Conservation (phyloP, 2,113 vertebrate genomes). For the Brachypodius melanocephalos region DNA sequence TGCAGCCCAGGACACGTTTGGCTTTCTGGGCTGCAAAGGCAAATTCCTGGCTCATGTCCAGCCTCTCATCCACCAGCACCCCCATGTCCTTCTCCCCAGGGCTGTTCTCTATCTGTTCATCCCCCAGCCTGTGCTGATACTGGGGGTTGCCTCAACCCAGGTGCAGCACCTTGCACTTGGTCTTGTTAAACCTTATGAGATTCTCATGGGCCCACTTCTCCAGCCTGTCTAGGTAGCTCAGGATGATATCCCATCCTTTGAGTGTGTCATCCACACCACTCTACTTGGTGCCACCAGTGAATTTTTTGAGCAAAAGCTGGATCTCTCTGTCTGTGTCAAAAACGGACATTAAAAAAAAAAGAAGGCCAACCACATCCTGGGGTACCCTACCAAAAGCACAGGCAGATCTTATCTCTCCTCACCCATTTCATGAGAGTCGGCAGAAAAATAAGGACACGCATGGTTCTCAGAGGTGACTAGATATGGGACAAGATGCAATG, state of each 20-base stretch:
- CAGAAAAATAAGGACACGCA: not conserved
- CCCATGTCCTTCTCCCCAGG: not conserved
- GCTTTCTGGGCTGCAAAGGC: fast-evolving
- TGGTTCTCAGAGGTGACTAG: not conserved
- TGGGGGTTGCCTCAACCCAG: fast-evolving
- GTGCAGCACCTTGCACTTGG: not conserved
- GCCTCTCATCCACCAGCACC: not conserved
- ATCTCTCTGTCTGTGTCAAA: not conserved
- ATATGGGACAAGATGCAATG: not conserved
- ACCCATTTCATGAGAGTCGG: not conserved
- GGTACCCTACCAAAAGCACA: not conserved
- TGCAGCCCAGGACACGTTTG: fast-evolving
- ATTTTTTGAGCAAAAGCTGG: fast-evolving
- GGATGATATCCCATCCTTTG: not conserved
- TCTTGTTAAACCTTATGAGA: not conserved
- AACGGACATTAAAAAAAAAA: not conserved
- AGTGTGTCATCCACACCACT: not conserved
- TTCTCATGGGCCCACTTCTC: not conserved
- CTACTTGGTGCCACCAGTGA: not conserved
- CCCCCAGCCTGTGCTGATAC: not conserved
- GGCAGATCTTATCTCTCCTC: not conserved
- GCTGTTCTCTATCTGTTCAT: not conserved
- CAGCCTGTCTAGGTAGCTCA: not conserved
- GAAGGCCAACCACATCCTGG: not conserved
- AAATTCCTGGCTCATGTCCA: not conserved